Evolutionary conservation across 2,888 invertebrate species (phyloP).

Genomic region (Lapara coniferarum): DNA sequence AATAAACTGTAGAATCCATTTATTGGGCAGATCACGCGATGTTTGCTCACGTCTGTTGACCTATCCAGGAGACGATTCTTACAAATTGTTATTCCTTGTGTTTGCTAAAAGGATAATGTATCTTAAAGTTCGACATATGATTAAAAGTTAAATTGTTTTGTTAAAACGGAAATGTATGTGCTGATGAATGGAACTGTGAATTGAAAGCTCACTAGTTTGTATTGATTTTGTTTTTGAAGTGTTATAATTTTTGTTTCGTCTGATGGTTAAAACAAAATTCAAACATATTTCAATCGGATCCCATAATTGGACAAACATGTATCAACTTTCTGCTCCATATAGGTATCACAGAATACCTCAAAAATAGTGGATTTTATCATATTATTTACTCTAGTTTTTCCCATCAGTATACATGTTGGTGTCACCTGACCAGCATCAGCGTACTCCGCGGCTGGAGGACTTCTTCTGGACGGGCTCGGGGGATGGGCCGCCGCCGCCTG

Average conservation of each 20-base stretch:
- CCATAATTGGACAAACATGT: no score
- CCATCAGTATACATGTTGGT: slow-evolving; percentile 68
- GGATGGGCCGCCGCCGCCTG: slow-evolving; percentile 87
- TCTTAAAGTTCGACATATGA: neutral
- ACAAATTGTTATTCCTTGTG: slow-evolving; percentile 20
- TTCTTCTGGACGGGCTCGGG: slow-evolving; percentile 96
- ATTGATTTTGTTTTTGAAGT: no score
- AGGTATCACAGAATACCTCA: no score
- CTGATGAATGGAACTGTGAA: neutral
- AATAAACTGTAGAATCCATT: slow-evolving; percentile 61
- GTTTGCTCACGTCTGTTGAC: slow-evolving; percentile 54
- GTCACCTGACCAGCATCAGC: slow-evolving; percentile 70
- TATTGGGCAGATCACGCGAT: slow-evolving; percentile 76
- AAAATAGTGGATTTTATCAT: neutral
- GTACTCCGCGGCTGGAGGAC: slow-evolving; percentile 88
- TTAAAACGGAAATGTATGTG: neutral
- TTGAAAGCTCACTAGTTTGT: no score
- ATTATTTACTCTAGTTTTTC: slow-evolving; percentile 26
- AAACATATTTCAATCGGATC: no score
- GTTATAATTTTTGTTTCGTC: no score
- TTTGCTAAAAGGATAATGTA: neutral
- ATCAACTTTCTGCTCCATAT: no score
- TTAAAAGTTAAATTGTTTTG: no score
- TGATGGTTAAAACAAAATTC: no score
- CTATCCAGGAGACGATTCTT: slow-evolving; percentile 36